These are phyloP conservation scores for Drosophila virilis DNA, from an alignment of 1,140 invertebrate species.

Conservation along the genomic window DNA sequence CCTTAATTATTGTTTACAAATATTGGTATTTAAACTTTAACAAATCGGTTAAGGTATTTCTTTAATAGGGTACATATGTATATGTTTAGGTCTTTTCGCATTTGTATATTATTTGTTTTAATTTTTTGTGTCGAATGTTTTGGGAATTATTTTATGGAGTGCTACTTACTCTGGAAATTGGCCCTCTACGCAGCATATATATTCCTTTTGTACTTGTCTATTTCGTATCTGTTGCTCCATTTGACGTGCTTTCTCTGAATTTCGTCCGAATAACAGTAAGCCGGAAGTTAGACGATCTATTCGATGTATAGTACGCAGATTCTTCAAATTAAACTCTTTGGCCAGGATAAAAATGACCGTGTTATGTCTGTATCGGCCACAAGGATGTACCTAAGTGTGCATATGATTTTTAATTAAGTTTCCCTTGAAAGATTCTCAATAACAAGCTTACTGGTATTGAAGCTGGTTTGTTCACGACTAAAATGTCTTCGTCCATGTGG, in stretches of 20 bases:
- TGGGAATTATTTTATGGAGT: background rate
- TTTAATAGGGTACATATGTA: no score
- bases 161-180: slow-evolving; percentile 96
- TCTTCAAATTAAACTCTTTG: slow-evolving; percentile 97
- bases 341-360: slow-evolving; percentile 98
- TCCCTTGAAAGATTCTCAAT: no score
- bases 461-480: slow-evolving; percentile 99
- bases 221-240: slow-evolving; percentile 98
- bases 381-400: slow-evolving; percentile 94
- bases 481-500: slow-evolving; percentile 98
- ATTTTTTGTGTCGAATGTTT: no score
- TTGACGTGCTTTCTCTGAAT: slow-evolving; percentile 94
- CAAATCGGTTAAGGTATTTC: no score
- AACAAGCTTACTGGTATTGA: slow-evolving; percentile 95
- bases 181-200: slow-evolving; percentile 98
- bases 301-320: slow-evolving; percentile 95
- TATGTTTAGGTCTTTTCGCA: no score
- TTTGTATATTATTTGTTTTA: no score
- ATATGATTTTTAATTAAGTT: no score
- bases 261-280: slow-evolving; percentile 96
- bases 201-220: slow-evolving; percentile 96
- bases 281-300: slow-evolving; percentile 97
- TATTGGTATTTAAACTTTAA: no score
- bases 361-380: slow-evolving; percentile 98
- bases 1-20: no score